Percentiles rank a stretch among this genome's conserved stretches.
These are phyloP conservation scores for Camponotus pennsylvanicus DNA, from an alignment of 1,140 invertebrate species.

Conservation along the genomic window DNA sequence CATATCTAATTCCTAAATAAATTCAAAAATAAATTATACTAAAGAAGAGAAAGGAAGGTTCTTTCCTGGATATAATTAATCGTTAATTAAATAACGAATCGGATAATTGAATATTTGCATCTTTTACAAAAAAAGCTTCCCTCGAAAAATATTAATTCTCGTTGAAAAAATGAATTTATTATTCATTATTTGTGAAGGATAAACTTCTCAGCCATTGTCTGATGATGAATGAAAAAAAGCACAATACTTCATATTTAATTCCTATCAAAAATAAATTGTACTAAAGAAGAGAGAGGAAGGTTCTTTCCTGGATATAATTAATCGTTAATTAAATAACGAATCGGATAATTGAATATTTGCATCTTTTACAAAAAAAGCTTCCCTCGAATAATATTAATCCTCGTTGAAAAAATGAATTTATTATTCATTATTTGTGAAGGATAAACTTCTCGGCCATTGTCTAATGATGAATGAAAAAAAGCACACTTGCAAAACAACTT, in stretches of 20 bases:
- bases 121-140: background rate
- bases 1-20: constrained; percentile 1
- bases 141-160: background rate
- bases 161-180: background rate
- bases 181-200: background rate
- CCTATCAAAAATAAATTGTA: background rate
- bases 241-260: background rate
- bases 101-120: background rate
- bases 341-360: background rate
- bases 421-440: background rate
- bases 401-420: background rate
- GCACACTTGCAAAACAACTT: background rate
- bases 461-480: background rate
- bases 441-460: background rate
- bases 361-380: background rate
- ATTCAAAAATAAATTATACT: background rate
- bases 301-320: constrained; percentile 12
- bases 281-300: background rate
- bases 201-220: background rate
- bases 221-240: background rate
- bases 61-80: constrained; percentile 15
- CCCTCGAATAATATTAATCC: background rate
- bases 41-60: background rate
- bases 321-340: constrained; percentile 23
- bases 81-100: constrained; percentile 20